phyloP scores from a whole-genome alignment of 2,888 invertebrate genomes.

The Hipparchia sbordonii region DNA sequence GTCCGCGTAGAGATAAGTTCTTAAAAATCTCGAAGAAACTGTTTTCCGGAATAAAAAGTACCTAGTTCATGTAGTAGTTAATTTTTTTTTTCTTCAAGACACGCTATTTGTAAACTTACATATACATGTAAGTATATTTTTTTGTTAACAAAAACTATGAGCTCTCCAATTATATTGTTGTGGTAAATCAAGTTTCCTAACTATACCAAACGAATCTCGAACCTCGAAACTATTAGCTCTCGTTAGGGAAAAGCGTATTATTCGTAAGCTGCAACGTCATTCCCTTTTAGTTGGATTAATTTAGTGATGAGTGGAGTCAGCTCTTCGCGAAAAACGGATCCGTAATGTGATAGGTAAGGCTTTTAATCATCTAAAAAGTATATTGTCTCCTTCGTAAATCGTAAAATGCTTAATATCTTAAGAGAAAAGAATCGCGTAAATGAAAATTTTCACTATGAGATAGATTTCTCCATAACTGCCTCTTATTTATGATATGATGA shows the following conservation, averaged over 20 bases:
- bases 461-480: no score
- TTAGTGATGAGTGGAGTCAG: slow-evolving; percentile 3
- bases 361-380: slow-evolving; percentile 3
- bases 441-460: no score
- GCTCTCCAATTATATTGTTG: not conserved
- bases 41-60: no score
- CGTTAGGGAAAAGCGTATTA: not conserved
- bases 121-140: no score
- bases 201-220: not conserved
- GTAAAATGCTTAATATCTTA: not conserved
- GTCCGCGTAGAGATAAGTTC: no score
- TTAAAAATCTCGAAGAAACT: no score
- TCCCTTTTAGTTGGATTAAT: slow-evolving; percentile 9
- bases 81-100: no score
- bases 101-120: no score
- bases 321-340: not conserved
- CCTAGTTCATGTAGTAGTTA: no score
- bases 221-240: slow-evolving; percentile 5
- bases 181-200: not conserved
- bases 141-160: no score
- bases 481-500: no score
- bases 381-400: not conserved
- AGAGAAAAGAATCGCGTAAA: no score
- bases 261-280: slow-evolving; percentile 10
- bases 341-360: slow-evolving; percentile 4